Conservation (phyloP, 2,888 invertebrate genomes). For the Craniophora ligustri region DNA sequence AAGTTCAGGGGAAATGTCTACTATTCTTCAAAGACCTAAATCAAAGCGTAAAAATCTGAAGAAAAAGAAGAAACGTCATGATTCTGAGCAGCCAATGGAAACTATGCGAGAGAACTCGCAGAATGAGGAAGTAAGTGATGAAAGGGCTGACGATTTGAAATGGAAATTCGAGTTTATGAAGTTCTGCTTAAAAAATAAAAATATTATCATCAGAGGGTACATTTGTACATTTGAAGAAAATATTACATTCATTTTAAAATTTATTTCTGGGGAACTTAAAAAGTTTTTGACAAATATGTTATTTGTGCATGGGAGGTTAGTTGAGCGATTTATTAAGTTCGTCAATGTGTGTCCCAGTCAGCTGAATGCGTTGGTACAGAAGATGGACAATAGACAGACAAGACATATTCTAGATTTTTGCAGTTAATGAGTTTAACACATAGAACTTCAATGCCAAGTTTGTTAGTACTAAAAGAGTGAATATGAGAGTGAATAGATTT, state of each 20-base stretch:
- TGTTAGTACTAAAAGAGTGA: neutral
- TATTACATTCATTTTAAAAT: neutral
- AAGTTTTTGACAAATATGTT: neutral
- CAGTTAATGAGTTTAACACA: constrained; percentile 2
- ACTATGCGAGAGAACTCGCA: neutral
- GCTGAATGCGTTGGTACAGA: neutral
- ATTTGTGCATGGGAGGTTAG: neutral
- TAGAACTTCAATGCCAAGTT: neutral
- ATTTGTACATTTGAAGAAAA: neutral
- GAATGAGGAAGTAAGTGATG: neutral
- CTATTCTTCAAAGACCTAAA: too few species aligned
- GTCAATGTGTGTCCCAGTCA: neutral
- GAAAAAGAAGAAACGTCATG: too few species aligned
- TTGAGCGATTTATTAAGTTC: neutral
- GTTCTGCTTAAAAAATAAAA: constrained; percentile 5
- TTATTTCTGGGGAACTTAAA: neutral
- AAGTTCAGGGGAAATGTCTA: too few species aligned
- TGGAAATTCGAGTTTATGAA: neutral
- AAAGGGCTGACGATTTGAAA: constrained; percentile 1
- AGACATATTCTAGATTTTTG: constrained; percentile 1
- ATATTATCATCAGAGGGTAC: constrained; percentile 1
- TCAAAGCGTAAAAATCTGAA: neutral
- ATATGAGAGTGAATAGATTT: neutral
- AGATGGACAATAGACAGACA: neutral
- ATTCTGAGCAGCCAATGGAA: too few species aligned